Evolutionary conservation across 2,888 invertebrate genomes (phyloP).

Genomic region (Scaptomyza parva): DNA sequence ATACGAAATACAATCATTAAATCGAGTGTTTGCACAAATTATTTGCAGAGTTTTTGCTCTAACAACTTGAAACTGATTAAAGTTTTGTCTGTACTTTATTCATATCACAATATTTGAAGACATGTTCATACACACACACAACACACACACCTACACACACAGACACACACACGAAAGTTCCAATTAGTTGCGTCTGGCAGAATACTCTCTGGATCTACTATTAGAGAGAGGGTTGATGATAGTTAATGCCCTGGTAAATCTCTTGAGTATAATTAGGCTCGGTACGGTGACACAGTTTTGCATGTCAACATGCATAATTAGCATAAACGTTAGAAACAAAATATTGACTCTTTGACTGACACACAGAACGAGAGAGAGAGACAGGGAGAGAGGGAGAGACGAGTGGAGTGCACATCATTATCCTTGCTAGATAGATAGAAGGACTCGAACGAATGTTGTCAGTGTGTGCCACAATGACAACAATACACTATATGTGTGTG

Average conservation of each 20-base stretch:
- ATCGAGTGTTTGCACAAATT: conserved; percentile 35
- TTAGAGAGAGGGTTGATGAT: conserved; percentile 12
- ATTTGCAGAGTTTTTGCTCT: conserved; percentile 23
- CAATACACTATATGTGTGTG: conserved; percentile 16
- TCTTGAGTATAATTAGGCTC: conserved; percentile 68
- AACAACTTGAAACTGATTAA: conserved; percentile 4
- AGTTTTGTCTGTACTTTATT: conserved; percentile 1
- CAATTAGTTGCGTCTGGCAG: conserved; percentile 2
- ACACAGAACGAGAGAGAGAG: conserved; percentile 6
- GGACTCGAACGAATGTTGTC: conserved; percentile 21
- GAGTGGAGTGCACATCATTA: conserved; percentile 54
- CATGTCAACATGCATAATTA: conserved; percentile 77
- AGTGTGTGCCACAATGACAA: conserved; percentile 32
- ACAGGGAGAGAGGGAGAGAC: conserved; percentile 1
- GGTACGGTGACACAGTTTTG: conserved; percentile 64
- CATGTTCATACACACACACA: background rate
- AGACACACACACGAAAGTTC: background rate
- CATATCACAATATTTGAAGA: background rate
- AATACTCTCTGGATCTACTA: conserved; percentile 1
- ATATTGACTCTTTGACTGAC: conserved; percentile 69
- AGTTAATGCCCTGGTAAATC: conserved; percentile 51
- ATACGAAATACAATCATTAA: conserved; percentile 33
- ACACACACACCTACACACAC: background rate
- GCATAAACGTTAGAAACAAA: conserved; percentile 73
- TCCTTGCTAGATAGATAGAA: conserved; percentile 20